phyloP scores from a whole-genome alignment of 1,140 invertebrate species.

The Drosophila varians region DNA sequence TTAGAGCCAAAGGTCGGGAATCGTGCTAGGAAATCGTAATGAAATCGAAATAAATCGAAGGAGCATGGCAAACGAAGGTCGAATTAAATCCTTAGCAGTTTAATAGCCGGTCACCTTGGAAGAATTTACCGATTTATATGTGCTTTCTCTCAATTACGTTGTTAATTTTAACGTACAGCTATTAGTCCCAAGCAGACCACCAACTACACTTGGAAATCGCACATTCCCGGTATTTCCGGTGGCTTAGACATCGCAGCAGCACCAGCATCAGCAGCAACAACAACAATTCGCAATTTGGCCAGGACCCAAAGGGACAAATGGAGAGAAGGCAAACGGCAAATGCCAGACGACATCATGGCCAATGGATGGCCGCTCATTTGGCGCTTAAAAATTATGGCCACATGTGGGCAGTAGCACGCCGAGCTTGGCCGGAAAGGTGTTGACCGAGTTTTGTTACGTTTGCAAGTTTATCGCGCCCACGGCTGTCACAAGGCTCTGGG shows the following conservation, averaged over 20 bases:
- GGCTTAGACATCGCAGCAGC: conserved; percentile 10
- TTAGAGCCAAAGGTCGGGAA: conserved; percentile 11
- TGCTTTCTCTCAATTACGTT: conserved; percentile 28
- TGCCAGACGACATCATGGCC: conserved; percentile 68
- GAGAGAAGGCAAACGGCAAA: conserved; percentile 27
- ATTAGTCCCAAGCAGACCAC: conserved; percentile 43
- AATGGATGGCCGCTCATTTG: conserved; percentile 80
- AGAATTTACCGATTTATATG: conserved; percentile 25
- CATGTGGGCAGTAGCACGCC: conserved; percentile 69
- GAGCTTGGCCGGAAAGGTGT: conserved; percentile 61
- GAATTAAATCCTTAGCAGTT: background rate
- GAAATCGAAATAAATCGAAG: conserved; percentile 24
- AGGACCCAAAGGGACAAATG: conserved; percentile 40
- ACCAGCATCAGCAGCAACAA: conserved; percentile 3
- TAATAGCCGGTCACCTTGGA: background rate
- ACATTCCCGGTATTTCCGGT: conserved; percentile 13
- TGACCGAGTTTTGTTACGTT: conserved; percentile 73
- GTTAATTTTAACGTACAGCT: conserved; percentile 36
- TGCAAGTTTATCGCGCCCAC: conserved; percentile 72
- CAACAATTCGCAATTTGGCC: conserved; percentile 52
- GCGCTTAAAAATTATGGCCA: conserved; percentile 78
- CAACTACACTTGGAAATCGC: conserved; percentile 54
- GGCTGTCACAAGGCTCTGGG: conserved; percentile 35
- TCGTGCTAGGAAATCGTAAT: conserved; percentile 43
- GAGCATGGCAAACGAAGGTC: conserved; percentile 2